Evolutionary conservation across 1,140 invertebrate genomes (phyloP), one percentile per base, ranked within the genome.

Genomic region (Branchinecta lynchi): DNA sequence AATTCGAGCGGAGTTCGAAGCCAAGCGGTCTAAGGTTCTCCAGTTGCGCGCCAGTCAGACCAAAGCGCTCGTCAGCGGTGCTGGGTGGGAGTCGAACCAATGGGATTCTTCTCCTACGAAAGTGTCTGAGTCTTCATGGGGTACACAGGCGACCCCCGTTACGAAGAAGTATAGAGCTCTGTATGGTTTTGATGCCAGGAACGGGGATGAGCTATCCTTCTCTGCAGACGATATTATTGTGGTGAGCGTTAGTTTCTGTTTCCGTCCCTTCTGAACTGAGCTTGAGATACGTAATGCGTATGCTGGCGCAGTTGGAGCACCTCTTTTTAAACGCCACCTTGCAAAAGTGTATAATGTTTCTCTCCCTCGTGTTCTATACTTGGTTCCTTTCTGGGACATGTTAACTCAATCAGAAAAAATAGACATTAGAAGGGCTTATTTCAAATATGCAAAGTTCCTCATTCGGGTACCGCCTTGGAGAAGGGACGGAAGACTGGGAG

Each of bases 211-310:
- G 80, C 85, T 99, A 43, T 90, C 89, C 32, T 88, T 99, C 73
- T 87, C 92, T 79, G 91, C 93, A 46, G 95, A 94, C 7, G 96
- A 98, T 79, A 86, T 95, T 76, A 91, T 99, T 73, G 82, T 87
- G 78, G 91, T 89, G 80, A 80, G 78, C 72, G 46, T 51, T n/a
- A 7, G 12, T 7, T 15, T 70, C 45, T 17, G 12, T 17, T 69
- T 17, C 12, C n/a, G n/a, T n/a, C n/a, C n/a, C n/a, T n/a, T n/a
- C n/a, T n/a, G n/a, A n/a, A n/a, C n/a, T n/a, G n/a, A n/a, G n/a
- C n/a, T n/a, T n/a, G n/a, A n/a, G n/a, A n/a, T n/a, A n/a, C n/a
- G n/a, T n/a, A n/a, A n/a, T n/a, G n/a, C n/a, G n/a, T n/a, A n/a
- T n/a, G n/a, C n/a, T n/a, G n/a, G n/a, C n/a, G n/a, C n/a, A n/a